Evolutionary conservation across 2,113 vertebrate genomes (phyloP), one percentile per base, ranked within the genome.

Genomic region (Gnathonemus longibarbis): DNA sequence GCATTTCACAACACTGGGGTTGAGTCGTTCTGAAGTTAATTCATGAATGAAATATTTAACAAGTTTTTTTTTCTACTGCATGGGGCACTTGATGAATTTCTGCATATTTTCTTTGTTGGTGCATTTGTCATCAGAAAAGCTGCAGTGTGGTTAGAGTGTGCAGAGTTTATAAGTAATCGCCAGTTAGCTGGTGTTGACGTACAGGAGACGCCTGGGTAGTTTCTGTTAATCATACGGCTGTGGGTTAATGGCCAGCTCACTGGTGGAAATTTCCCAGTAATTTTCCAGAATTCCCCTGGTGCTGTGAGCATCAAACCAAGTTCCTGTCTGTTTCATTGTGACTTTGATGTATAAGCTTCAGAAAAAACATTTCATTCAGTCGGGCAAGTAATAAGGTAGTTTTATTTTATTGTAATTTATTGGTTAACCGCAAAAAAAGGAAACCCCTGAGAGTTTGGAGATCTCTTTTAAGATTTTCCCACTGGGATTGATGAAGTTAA

Each of bases 251-350:
- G 45, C 19, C 83, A 84, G 45, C 9, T 84, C 21, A 15, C 50
- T 46, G 31, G 49, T 84, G 74, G 88, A 89, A 89, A 89, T 56
- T 84, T 56, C 89, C 89, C 39, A 58, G 89, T 89, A 84, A 80
- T 84, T 89, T 89, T 89, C 80, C 74, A 84, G 39, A 53, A 48
- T 84, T 84, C n/a, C 27, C 62, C 19, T 27, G 50, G 49, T 58
- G 8, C 66, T 27, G 7, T 74, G 42, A 6, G 50, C 24, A 24
- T 88, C n/a, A 21, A 84, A 84, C n/a, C 50, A 58, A 39, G 77
- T 46, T 80, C 27, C 6, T 80, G 46, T 89, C 49, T 80, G 15
- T n/a, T 62, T 62, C 24, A 74, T 49, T 45, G 45, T 89, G 10
- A 70, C 27, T 66, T 66, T 70, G 45, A 83, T 42, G 35, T 15